phyloP scores from a whole-genome alignment of 2,113 vertebrate genomes.

The Eulemur macaco region DNA sequence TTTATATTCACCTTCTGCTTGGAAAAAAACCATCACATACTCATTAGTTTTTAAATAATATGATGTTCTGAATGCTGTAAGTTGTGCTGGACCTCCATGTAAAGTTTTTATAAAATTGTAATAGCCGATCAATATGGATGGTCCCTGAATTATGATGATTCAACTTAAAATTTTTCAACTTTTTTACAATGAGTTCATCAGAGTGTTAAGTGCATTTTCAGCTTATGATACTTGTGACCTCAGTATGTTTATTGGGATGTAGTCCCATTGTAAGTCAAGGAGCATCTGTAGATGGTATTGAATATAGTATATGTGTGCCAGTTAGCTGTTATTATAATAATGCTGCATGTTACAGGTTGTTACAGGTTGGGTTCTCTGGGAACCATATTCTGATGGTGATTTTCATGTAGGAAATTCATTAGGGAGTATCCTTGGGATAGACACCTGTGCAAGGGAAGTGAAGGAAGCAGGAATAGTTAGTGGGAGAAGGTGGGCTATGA shows the following conservation, averaged over 20 bases:
- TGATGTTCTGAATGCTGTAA: neutral
- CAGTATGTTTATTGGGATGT: neutral
- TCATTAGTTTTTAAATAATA: constrained; percentile 35
- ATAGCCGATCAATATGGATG: neutral
- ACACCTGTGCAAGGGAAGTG: neutral
- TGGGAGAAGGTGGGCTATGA: neutral
- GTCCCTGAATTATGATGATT: neutral
- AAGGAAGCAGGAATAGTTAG: neutral
- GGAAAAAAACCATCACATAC: neutral
- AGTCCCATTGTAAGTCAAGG: neutral
- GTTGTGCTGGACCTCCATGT: neutral
- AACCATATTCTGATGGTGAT: neutral
- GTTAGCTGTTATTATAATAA: neutral
- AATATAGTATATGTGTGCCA: neutral
- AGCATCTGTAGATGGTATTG: neutral
- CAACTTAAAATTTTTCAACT: neutral
- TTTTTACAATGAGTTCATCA: neutral
- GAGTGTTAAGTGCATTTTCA: neutral
- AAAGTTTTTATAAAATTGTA: constrained; percentile 38
- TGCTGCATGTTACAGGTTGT: neutral
- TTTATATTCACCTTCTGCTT: constrained; percentile 24
- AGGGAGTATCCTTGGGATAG: neutral
- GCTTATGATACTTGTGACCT: neutral
- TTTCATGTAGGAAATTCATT: neutral
- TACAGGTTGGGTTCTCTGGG: neutral